A percentile compares a stretch with the other conserved stretches of the same genome.
These are phyloP conservation scores for Lochmaea crataegi DNA, from an alignment of 2,888 invertebrate genomes.

Conservation along the genomic window DNA sequence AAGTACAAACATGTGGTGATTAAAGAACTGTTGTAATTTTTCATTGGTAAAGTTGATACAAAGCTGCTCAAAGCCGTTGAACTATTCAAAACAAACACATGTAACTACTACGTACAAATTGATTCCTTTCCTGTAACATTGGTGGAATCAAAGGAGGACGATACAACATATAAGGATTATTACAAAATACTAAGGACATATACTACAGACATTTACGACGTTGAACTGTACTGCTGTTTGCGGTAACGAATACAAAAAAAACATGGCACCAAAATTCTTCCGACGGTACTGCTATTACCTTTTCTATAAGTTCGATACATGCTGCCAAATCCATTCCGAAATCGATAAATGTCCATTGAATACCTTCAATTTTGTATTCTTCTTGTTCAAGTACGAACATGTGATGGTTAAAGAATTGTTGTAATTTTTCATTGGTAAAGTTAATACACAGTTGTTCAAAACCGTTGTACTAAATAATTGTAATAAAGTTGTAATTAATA, in stretches of 20 bases:
- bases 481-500: conserved; percentile 2
- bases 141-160: conserved; percentile 50
- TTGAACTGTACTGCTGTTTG: conserved; percentile 6
- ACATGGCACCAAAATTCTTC: conserved; percentile 2
- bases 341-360: conserved; percentile 96
- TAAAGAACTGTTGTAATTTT: conserved; percentile 94
- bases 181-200: conserved; percentile 7
- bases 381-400: conserved; percentile 99
- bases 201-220: conserved; percentile 14
- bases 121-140: conserved; percentile 52
- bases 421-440: conserved; percentile 97
- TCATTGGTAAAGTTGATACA: conserved; percentile 96
- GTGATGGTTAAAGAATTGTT: conserved; percentile 99
- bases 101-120: conserved; percentile 46
- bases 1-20: conserved; percentile 94
- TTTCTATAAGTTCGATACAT: conserved; percentile 96
- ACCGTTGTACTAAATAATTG: conserved; percentile 82
- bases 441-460: conserved; percentile 99
- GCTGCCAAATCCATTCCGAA: conserved; percentile 97
- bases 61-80: conserved; percentile 92
- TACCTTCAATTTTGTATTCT: conserved; percentile 94
- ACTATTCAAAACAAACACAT: conserved; percentile 67
- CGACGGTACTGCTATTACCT: conserved; percentile 71
- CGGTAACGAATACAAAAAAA: conserved; percentile 15
- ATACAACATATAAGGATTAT: conserved; percentile 25